A percentile compares a stretch with the other conserved stretches of the same genome.
These are phyloP conservation scores for Chiroxiphia lanceolata DNA, from an alignment of 2,797 vertebrate genomes.

Conservation along the genomic window DNA sequence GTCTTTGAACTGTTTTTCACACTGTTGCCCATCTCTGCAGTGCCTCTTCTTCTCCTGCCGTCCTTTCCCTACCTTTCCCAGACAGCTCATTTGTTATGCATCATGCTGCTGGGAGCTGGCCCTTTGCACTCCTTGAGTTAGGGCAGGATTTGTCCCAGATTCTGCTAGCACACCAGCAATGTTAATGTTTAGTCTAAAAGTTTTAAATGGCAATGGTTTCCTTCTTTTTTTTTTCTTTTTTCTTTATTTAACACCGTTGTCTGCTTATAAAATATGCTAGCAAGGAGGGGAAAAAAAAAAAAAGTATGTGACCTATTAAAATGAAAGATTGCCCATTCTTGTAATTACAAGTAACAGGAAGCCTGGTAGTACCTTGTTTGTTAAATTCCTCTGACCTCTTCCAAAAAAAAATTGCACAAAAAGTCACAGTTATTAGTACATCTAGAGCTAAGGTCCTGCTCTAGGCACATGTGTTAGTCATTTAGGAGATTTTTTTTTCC, in stretches of 20 bases:
- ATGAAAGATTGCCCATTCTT: constrained; percentile 58
- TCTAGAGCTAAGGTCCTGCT: constrained; percentile 39
- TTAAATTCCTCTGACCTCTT: constrained; percentile 55
- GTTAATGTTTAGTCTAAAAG: constrained; percentile 51
- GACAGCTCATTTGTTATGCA: neutral
- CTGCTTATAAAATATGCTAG: constrained; percentile 24
- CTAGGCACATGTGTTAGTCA: constrained; percentile 52
- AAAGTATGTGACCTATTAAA: constrained; percentile 62
- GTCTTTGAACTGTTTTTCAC: neutral
- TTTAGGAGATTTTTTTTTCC: neutral
- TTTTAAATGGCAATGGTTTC: constrained; percentile 56
- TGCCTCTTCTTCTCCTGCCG: neutral
- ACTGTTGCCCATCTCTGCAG: neutral
- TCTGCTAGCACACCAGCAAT: neutral
- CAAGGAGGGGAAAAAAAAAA: neutral
- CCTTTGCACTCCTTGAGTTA: neutral
- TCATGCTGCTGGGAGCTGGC: neutral
- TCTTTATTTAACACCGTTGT: neutral
- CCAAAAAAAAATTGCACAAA: constrained; percentile 7
- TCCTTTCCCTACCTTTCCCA: constrained; percentile 10
- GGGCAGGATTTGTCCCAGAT: constrained; percentile 43
- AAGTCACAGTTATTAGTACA: constrained; percentile 61
- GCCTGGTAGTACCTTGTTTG: constrained; percentile 54
- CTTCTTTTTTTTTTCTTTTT: neutral
- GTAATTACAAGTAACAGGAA: constrained; percentile 65